phyloP scores from a whole-genome alignment of 2,113 vertebrate species.

The Leucosticte australis region DNA sequence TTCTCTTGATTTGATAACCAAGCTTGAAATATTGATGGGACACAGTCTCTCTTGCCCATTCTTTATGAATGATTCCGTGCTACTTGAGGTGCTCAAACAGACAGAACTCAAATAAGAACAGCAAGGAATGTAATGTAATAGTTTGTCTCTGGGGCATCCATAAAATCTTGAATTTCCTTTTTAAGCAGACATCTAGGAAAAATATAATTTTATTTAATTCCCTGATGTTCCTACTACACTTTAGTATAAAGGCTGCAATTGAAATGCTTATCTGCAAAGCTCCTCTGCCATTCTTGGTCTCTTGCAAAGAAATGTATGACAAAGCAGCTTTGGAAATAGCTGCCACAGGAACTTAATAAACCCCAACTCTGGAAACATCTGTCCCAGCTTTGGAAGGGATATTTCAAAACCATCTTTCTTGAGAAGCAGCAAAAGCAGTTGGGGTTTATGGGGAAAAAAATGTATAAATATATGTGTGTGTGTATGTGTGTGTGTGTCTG shows the following conservation, averaged over 20 bases:
- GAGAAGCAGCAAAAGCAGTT: neutral
- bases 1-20: conserved; percentile 60
- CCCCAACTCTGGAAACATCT: neutral
- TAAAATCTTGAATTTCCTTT: conserved; percentile 55
- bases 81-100: conserved; percentile 58
- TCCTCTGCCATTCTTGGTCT: neutral
- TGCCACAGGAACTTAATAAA: conserved; percentile 15
- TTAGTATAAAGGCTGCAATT: conserved; percentile 16
- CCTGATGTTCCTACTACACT: neutral
- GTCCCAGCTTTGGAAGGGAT: neutral
- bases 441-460: neutral
- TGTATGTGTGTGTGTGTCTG: neutral
- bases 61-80: conserved; percentile 50
- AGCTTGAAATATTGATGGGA: conserved; percentile 69
- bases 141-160: conserved; percentile 52
- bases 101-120: conserved; percentile 50
- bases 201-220: conserved; percentile 38
- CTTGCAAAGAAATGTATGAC: neutral
- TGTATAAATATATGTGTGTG: accelerated
- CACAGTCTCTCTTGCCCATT: conserved; percentile 35
- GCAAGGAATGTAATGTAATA: conserved; percentile 15
- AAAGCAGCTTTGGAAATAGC: conserved; percentile 30
- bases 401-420: neutral
- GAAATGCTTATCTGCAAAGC: conserved; percentile 32
- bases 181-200: conserved; percentile 60